Base-by-base conservation (phyloP, 2,888 invertebrate genomes). In the Glaucopsyche alexis region DNA sequence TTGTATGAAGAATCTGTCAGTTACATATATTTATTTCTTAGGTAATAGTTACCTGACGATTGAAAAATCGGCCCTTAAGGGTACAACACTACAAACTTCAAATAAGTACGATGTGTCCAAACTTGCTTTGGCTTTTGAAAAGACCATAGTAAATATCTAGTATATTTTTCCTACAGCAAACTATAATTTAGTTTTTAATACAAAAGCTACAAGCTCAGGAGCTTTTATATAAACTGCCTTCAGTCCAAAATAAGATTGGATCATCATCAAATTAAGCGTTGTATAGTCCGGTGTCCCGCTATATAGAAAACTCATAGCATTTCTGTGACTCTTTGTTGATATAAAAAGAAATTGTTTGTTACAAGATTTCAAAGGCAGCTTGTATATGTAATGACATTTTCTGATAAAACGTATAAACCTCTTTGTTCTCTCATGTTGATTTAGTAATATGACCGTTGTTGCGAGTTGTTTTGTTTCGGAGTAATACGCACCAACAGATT, bases 331-430 rank as follows among this genome's bases (percentile, higher is more conserved):
- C 74, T 74, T 77, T 79, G 80, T 81, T 79, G 79, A 74, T 77
- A 76, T 76, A 70, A 77, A 77, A 76, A 78, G 77, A 77, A 77
- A 77, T 76, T 80, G 80, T 80, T 80, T 80, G 80, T 79, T 78
- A 76, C 79, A 79, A 78, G 83, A 86, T 85, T 85, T 86, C 84
- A 85, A 86, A 86, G 86, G 86, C 81, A 80, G 79, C 82, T 83
- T 86, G 81, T 78, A 79, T 79, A 81, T 83, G 84, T 84, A 85
- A 85, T 86, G 84, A 82, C 83, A 85, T 85, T 87, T 87, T 88
- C 88, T 84, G 85, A 85, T 87, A 85, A 87, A 87, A 86, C 86
- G 89, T 88, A 80, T 80, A 91, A 90, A 91, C 91, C 85, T 84
- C 90, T 89, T 91, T 91, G 91, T 91, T 90, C 87, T 82, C 79